A percentile compares a stretch with the other conserved stretches of the same genome.
phyloP scores from a whole-genome alignment of 2,888 invertebrate genomes.

The Crocallis elinguaria region DNA sequence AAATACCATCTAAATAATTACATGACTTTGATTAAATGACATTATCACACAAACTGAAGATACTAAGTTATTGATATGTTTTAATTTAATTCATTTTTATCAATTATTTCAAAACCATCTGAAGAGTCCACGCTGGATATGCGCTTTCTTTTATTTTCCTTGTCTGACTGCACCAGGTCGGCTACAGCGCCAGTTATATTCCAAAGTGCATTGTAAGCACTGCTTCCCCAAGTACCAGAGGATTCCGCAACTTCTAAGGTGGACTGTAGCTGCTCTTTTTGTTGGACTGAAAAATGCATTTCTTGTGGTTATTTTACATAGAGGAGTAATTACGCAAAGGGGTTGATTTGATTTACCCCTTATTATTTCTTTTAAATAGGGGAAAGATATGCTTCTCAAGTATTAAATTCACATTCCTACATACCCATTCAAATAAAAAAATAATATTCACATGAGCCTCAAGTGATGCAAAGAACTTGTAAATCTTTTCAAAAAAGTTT shows the following conservation, averaged over 20 bases:
- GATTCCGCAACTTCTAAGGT: conserved; percentile 65
- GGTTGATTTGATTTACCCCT: too few relatives aligned
- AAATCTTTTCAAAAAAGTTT: too few relatives aligned
- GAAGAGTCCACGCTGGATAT: conserved; percentile 73
- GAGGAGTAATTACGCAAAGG: not conserved
- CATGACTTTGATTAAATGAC: conserved; percentile 14
- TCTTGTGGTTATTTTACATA: too few relatives aligned
- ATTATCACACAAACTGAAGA: conserved; percentile 28
- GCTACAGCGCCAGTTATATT: conserved; percentile 68
- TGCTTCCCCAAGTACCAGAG: conserved; percentile 62
- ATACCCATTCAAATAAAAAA: too few relatives aligned
- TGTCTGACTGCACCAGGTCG: conserved; percentile 63
- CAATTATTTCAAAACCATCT: conserved; percentile 81
- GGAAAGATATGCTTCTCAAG: too few relatives aligned
- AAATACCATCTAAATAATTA: conserved; percentile 26
- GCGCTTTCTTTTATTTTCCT: conserved; percentile 59
- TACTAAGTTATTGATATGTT: conserved; percentile 26
- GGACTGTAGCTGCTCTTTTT: conserved; percentile 61
- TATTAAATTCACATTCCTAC: too few relatives aligned
- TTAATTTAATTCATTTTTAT: conserved; percentile 71
- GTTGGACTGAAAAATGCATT: conserved; percentile 57
- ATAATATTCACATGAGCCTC: too few relatives aligned
- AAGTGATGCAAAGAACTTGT: too few relatives aligned
- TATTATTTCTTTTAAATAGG: too few relatives aligned
- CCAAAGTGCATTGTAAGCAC: conserved; percentile 70